Evolutionary conservation across 30 jellyfish, hydroid and myxozoan species (phyloP), one percentile per base, ranked within the genome.

Genomic region (Hydra vulgaris): DNA sequence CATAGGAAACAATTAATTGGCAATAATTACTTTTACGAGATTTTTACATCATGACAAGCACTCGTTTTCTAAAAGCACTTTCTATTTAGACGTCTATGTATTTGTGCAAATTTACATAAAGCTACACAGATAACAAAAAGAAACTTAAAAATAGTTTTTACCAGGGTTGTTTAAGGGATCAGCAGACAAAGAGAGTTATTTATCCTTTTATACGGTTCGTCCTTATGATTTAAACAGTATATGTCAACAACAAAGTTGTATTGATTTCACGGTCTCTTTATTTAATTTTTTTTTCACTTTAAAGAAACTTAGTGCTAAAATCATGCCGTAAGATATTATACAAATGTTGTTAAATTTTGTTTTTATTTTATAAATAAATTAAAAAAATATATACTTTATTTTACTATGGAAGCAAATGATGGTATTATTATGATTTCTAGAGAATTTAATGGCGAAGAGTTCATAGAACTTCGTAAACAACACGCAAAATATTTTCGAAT

Each of bases 401-500:
- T 3, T 12, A 40, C 61, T 5, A 40, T 40, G 61, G 61, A 40
- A 40, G 61, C 12, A 40, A 40, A 5, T 40, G 61, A 40, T 3
- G 12, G 61, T 12, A 12, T 3, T 40, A 3, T 40, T 40, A 40
- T 40, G 12, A 3, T 40, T 40, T 40, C 61, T 40, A 40, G 61
- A 40, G 61, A 40, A 40, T 40, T 40, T 3, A 40, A 40, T 40
- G 61, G 61, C 12, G 61, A 40, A 40, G 56, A 55, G 53, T 18
- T 77, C 12, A 18, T 79, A 18, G 87, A 79, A 53, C 19, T 81
- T 18, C 73, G 82, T 7, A 82, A 73, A 21, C 55, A 78, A 20
- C 89, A 82, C 52, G 66, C 89, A 27, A 82, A 82, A 24, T 82
- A 82, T 21, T 27, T 18, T n/a, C 74, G 89, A 74, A 74, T 82